Evolutionary conservation across 37 sponge, comb jelly and placozoan species (phyloP), one percentile per base, ranked within the genome.

Genomic region (Crambe crambe): DNA sequence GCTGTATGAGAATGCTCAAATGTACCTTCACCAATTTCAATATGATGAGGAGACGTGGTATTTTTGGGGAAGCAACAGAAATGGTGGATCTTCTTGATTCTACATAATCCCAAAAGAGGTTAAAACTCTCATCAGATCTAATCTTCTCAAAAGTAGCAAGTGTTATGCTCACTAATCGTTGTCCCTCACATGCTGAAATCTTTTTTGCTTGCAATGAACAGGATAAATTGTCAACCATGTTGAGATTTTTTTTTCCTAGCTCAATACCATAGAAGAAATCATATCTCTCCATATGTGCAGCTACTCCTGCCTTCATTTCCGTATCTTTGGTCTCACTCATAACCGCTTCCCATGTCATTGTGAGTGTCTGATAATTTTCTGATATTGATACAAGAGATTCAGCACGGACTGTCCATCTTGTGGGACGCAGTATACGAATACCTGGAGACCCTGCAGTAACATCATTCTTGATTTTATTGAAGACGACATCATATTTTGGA

Each of bases 401-500:
- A 26, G 82, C 77, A 29, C 75, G 26, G 25, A 83, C 84, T 65
- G 84, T 83, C 80, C 79, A 78, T 34, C 67, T 51, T 21, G 84
- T 89, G 29, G 84, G 80, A 73, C 80, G 62, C 23, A 83, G 40
- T 22, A 77, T 42, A 73, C 84, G 74, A 30, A 89, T 58, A 1
- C 89, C 79, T 42, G 80, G 80, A 57, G 84, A 61, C 22, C 41
- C 71, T 42, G 34, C 27, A 21, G 73, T 76, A n/a, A n/a, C n/a
- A n/a, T n/a, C n/a, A 25, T 74, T 25, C 58, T 56, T 71, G 37
- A 88, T 38, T 2, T 76, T 77, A 29, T 82, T 26, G 72, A 88
- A 88, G 26, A 73, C 39, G 23, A 74, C 75, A 34, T 88, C 83
- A 56, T 83, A 39, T 60, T 88, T 82, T 27, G 89, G 89, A 15